Evolutionary conservation across 2,113 vertebrate genomes (phyloP), one percentile per base, ranked within the genome.

Genomic region (Pseudorectes ferrugineus): DNA sequence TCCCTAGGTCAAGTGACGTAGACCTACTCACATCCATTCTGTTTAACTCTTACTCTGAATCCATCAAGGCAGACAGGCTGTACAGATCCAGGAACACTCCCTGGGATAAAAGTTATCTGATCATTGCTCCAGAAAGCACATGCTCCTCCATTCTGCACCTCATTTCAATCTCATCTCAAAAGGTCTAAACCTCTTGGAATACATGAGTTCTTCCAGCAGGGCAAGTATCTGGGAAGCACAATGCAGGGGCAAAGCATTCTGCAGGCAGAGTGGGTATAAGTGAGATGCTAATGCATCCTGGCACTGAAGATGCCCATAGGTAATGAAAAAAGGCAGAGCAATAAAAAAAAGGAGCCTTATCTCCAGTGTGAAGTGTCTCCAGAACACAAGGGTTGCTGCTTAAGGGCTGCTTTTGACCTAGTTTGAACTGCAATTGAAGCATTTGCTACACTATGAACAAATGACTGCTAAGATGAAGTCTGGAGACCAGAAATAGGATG

Each of bases 81-180:
- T 23, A 54, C 1, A 58, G 29, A 85, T 28, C 33, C 38, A 54
- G 2, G 2, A 77, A 58, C 8, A 13, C 7, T 40, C 25, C 5
- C 9, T 54, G 63, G 43, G 31, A 59, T 33, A 40, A 54, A 46
- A 62, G 9, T 35, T 62, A 43, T 19, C 48, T 52, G 20, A 72
- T 43, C 31, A n/a, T 35, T 73, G 43, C 13, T 73, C 43, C 31
- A 22, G 28, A 58, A 36, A 63, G 13, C 48, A 36, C 0, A 0
- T 61, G 12, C 7, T 84, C 10, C 48, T 76, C 31, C 13, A 51
- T 4, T 6, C 4, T 24, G 25, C 5, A 38, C 36, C 36, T 88
- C 45, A 67, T 81, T 54, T 48, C 43, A 46, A 14, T 15, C 26
- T 80, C 26, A 25, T 67, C 52, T 46, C 31, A 62, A 66, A 66